Evolutionary conservation across 2,113 vertebrate genomes (phyloP), one percentile per base, ranked within the genome.

Genomic region (Accipiter virgatus): DNA sequence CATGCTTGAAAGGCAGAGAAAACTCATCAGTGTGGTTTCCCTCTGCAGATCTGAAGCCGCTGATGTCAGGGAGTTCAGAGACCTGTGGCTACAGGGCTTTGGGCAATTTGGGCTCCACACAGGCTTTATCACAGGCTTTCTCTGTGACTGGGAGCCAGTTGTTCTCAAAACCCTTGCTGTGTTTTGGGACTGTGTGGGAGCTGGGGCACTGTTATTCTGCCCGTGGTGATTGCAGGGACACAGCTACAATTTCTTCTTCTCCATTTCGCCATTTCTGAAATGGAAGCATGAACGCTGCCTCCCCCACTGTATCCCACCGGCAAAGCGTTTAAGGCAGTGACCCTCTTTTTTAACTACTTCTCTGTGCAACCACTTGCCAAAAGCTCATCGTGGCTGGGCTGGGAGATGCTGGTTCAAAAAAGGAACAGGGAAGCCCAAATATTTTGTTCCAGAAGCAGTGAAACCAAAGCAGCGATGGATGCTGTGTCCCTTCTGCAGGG

Each of bases 291-390:
- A 12, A n/a, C 0, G 2, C 16, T 34, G 36, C 22, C 34, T 25
- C 13, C 27, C n/a, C 2, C 20, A 1, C 40, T 31, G 13, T 5
- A 8, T 40, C 27, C 16, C 17, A 40, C 43, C 17, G 1, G 0
- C 36, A 36, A 65, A 45, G 18, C 17, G 18, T 26, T 22, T 14
- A 25, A 50, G 22, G 31, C 32, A 29, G 25, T 13, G 58, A 48
- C 20, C 5, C 9, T 13, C 36, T 4, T 21, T 21, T 45, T 40
- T 15, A 47, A 22, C 16, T 17, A 20, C 17, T 62, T 34, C n/a
- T 31, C 18, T 12, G 13, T 29, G 18, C 42, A 84, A 11, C 31
- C 15, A 17, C 19, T 61, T 36, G 23, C 5, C n/a, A 14, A 42
- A 71, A 56, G 45, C 23, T 32, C 1, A 20, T 32, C 0, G 3